phyloP scores from a whole-genome alignment of 2,797 vertebrate genomes.

The Pyrocephalus nanus region DNA sequence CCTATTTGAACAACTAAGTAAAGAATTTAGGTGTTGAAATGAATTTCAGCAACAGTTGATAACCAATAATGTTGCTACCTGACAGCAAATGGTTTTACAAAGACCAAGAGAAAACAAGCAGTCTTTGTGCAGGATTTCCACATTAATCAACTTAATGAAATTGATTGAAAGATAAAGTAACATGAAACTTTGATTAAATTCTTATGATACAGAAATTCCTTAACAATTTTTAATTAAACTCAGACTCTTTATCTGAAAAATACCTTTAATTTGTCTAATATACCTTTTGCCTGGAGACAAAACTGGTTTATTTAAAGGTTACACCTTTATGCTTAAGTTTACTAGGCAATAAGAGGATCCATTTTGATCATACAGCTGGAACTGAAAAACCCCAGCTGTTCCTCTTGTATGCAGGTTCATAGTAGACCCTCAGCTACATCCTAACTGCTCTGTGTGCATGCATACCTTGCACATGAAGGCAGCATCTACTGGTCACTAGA shows the following conservation, averaged over 20 bases:
- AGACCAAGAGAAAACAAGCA: neutral
- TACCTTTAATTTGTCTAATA: neutral
- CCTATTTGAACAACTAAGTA: neutral
- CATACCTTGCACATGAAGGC: neutral
- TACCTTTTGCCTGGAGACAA: neutral
- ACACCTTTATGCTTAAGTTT: neutral
- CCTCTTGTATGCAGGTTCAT: neutral
- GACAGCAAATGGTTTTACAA: neutral
- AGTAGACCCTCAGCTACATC: neutral
- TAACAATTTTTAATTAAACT: neutral
- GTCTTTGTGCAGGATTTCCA: neutral
- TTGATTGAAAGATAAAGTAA: neutral
- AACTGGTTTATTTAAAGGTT: neutral
- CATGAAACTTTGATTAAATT: neutral
- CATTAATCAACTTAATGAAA: neutral
- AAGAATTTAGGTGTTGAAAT: neutral
- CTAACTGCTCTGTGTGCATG: neutral
- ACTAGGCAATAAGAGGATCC: neutral
- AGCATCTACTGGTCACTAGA: neutral
- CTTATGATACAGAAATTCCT: neutral
- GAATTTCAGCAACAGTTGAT: neutral
- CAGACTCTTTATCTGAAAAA: neutral
- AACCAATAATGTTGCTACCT: neutral
- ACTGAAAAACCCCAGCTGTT: neutral
- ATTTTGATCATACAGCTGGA: neutral